Evolutionary conservation across 2,797 vertebrate genomes (phyloP).

Genomic region (Pitangus sulphuratus): DNA sequence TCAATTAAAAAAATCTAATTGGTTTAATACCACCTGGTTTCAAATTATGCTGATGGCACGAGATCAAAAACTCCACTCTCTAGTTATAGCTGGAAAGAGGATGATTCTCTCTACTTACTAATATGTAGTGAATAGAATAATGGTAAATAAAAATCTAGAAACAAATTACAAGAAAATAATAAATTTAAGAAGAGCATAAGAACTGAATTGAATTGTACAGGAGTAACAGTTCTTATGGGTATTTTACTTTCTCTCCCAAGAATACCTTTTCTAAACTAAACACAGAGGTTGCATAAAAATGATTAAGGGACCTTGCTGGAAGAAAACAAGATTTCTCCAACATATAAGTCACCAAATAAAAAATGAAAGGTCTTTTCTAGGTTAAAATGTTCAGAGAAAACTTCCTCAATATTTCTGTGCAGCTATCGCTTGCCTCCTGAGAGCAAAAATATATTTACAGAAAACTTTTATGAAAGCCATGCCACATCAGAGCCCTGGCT

Average conservation of each 20-base stretch:
- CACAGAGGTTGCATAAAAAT: rapidly evolving
- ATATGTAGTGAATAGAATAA: background rate
- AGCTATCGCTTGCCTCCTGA: background rate
- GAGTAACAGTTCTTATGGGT: background rate
- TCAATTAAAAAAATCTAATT: constrained; percentile 50
- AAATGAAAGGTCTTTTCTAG: background rate
- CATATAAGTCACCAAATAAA: background rate
- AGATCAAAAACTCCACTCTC: background rate
- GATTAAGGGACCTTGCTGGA: background rate
- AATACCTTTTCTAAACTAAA: background rate
- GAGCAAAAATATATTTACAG: background rate
- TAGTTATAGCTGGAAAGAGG: background rate
- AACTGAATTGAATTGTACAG: background rate
- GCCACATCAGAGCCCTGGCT: background rate
- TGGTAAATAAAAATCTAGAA: background rate
- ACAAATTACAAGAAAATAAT: background rate
- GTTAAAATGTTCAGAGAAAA: background rate
- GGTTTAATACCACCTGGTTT: constrained; percentile 46
- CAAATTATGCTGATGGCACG: background rate
- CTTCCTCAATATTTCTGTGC: background rate
- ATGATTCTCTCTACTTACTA: background rate
- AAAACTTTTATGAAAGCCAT: background rate
- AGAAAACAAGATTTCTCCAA: background rate
- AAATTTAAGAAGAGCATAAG: background rate
- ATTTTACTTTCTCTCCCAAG: background rate